Base-by-base conservation (phyloP, 1,140 invertebrate genomes). In the Magallana angulata region DNA sequence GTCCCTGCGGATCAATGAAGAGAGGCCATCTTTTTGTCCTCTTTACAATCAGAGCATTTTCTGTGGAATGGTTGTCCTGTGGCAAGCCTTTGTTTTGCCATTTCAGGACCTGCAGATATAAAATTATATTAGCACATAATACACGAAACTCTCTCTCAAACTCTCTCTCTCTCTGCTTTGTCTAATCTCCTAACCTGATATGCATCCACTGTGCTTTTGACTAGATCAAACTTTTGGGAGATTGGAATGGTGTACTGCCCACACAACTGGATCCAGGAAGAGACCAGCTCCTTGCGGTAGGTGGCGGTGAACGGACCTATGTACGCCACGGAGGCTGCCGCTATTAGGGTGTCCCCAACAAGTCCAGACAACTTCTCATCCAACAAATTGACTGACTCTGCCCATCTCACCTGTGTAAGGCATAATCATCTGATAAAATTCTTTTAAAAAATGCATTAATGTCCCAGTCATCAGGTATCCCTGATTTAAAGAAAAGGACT, bases 1-100 rank as follows among this genome's bases (percentile, higher is more conserved):
- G 97, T 93, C 98, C 97, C 93, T 98, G 97, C 0, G 98, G 97
- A 95, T 98, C 98, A 87, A 98, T 97, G 95, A 98, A 97, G 0
- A 98, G 95, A 0, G 97, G 97, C 97, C 97, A 98, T 64, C 97
- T 96, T 59, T 96, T 95, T 1, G 97, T 96, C 80, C 96, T 96
- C 0, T 97, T 98, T 0, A 98, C 97, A 84, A 98, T 95, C 60
- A 98, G 97, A 1, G 97, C 97, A 95, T 98, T 98, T 94, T 98
- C 97, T 11, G 97, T 97, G 14, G 97, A 98, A 16, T 98, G 96
- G 48, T 95, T 96, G 93, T 98, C 97, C 90, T 96, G 96, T 3
- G 97, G 97, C 24, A 98, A 93, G 0, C 97, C 97, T 92, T 96
- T 96, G 6, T 96, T 96, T 92, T 98, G 97, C 98, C 97, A 98